Evolutionary conservation across 1,140 invertebrate genomes (phyloP).

Genomic region (Contarinia nasturtii): DNA sequence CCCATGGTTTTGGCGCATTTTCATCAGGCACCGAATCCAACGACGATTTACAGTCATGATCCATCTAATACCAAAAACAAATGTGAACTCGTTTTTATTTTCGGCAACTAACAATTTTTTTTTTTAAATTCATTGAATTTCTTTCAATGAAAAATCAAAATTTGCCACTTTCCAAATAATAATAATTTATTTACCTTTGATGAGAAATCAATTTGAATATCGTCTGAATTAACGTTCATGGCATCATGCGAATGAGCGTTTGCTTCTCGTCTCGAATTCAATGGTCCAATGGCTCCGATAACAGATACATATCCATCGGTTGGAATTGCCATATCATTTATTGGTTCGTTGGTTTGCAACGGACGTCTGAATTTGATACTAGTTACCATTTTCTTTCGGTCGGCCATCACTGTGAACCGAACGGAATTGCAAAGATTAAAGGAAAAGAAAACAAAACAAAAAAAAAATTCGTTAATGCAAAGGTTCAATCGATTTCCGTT

Average conservation of each 20-base stretch:
- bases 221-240: conserved; percentile 48
- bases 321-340: conserved; percentile 48
- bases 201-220: conserved; percentile 56
- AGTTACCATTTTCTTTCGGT: conserved; percentile 59
- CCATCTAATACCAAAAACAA: conserved; percentile 12
- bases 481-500: not conserved
- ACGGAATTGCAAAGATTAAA: too few relatives aligned
- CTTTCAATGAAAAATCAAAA: too few relatives aligned
- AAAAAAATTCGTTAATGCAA: not conserved
- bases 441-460: too few relatives aligned
- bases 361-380: conserved; percentile 61
- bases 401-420: conserved; percentile 43
- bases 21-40: conserved; percentile 27
- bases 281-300: conserved; percentile 72
- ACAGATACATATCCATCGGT: conserved; percentile 45
- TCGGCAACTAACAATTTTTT: not conserved
- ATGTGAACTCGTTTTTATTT: not conserved
- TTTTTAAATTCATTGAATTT: too few relatives aligned
- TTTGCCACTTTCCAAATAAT: too few relatives aligned
- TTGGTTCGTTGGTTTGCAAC: conserved; percentile 50
- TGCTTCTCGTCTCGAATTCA: conserved; percentile 60
- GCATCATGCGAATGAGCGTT: conserved; percentile 52
- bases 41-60: conserved; percentile 20
- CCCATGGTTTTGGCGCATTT: conserved; percentile 42
- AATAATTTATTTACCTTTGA: conserved; percentile 24